phyloP scores from a whole-genome alignment of 2,797 vertebrate genomes.

The Cyprinodon diabolis region DNA sequence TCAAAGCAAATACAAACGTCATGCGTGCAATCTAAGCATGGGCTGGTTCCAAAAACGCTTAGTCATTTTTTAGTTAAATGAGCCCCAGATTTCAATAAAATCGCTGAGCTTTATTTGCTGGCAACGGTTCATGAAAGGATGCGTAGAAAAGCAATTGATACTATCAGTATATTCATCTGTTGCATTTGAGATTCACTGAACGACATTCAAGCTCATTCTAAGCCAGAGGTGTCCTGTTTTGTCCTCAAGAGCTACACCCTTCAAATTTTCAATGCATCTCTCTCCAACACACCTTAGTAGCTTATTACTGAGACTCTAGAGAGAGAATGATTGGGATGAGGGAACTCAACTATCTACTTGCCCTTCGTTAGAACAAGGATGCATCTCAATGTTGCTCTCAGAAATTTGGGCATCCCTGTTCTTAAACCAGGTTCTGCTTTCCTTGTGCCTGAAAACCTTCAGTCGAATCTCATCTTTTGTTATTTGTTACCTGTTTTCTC shows the following conservation, averaged over 20 bases:
- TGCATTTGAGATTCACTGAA: not conserved
- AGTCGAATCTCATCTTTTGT: not conserved
- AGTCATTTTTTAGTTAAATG: slow-evolving; percentile 29
- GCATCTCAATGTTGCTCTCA: not conserved
- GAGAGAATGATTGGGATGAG: not conserved
- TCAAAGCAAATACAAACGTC: slow-evolving; percentile 33
- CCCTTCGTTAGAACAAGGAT: not conserved
- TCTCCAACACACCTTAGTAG: not conserved
- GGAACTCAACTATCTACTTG: not conserved
- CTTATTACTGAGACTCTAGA: not conserved
- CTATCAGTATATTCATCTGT: not conserved
- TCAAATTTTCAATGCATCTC: not conserved
- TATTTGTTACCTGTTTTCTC: not conserved
- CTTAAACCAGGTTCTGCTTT: not conserved
- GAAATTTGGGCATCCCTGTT: no score
- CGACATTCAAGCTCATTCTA: not conserved
- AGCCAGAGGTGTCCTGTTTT: not conserved
- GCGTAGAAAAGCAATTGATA: not conserved
- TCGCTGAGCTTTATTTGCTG: not conserved
- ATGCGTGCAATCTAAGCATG: slow-evolving; percentile 16
- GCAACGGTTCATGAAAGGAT: not conserved
- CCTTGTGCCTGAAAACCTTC: not conserved
- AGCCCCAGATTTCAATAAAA: slow-evolving; percentile 21
- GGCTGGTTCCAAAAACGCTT: slow-evolving; percentile 19
- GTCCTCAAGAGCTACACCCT: not conserved